A percentile compares a stretch with the other conserved stretches of the same genome.
Conservation (phyloP, 2,888 invertebrate species). For the Epinotia nisella region DNA sequence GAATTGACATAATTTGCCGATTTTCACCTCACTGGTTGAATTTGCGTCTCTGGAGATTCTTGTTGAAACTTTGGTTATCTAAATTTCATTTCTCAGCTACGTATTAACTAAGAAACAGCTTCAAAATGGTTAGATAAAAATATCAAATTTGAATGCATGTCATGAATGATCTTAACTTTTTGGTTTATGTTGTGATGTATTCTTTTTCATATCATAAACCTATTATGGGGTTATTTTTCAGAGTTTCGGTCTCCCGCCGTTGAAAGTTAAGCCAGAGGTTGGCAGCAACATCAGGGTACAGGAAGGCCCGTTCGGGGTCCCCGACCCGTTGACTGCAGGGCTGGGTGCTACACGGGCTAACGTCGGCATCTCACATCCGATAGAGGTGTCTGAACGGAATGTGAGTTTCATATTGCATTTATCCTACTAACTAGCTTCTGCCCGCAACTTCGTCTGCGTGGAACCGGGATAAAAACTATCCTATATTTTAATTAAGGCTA, state of each 20-base stretch:
- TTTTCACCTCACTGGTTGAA: not conserved
- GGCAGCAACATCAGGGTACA: constrained; percentile 71
- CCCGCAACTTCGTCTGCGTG: too few relatives aligned
- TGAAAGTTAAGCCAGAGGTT: constrained; percentile 84
- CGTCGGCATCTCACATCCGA: constrained; percentile 86
- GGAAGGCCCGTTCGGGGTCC: constrained; percentile 87
- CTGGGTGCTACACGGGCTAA: constrained; percentile 80
- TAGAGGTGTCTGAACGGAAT: constrained; percentile 87
- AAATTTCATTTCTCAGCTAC: not conserved
- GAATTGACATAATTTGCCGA: constrained; percentile 30
- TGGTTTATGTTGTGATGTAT: not conserved
- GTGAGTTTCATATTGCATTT: constrained; percentile 77
- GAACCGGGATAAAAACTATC: too few relatives aligned
- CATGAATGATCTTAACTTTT: not conserved
- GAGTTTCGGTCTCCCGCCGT: constrained; percentile 88
- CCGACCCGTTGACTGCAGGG: constrained; percentile 86
- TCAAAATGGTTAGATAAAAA: not conserved
- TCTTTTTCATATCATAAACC: not conserved
- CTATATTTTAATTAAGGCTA: too few relatives aligned
- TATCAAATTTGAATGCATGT: not conserved
- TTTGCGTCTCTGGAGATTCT: not conserved
- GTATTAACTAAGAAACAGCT: not conserved
- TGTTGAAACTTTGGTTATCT: not conserved
- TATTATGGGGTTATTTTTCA: constrained; percentile 63
- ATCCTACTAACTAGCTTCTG: not conserved